Conservation (phyloP, 2,888 invertebrate species). For the Pheosia tremula region DNA sequence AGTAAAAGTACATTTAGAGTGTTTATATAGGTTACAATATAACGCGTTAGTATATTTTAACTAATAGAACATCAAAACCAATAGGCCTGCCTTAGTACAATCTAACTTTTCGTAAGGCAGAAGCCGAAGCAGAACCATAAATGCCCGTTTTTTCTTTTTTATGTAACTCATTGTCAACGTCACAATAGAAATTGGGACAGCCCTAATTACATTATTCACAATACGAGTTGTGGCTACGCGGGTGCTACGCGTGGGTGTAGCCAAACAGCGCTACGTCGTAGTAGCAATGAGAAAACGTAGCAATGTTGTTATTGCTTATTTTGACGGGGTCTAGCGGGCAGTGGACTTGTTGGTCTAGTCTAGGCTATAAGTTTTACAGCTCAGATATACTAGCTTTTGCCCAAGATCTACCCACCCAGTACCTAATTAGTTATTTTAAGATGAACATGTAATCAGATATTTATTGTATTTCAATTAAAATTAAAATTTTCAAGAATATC, state of each 20-base stretch:
- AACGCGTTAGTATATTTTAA: too few species aligned
- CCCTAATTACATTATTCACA: neutral
- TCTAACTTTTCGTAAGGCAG: too few species aligned
- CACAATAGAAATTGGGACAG: slow-evolving; percentile 3
- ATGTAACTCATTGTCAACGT: neutral
- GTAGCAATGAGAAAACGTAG: slow-evolving; percentile 36
- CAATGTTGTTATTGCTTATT: slow-evolving; percentile 47
- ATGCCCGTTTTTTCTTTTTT: neutral
- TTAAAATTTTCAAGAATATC: too few species aligned
- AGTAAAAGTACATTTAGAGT: too few species aligned
- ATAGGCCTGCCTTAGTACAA: too few species aligned
- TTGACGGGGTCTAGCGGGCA: slow-evolving; percentile 41
- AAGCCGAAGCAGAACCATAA: neutral
- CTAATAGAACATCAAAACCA: too few species aligned
- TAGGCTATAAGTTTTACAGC: slow-evolving; percentile 4
- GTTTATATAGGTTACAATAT: too few species aligned
- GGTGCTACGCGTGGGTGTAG: slow-evolving; percentile 60
- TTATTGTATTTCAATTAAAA: too few species aligned
- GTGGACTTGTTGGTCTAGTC: slow-evolving; percentile 30
- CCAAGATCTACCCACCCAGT: too few species aligned
- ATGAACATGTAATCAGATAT: too few species aligned
- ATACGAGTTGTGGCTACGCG: slow-evolving; percentile 25
- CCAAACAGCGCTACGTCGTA: slow-evolving; percentile 40
- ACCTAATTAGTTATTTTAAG: too few species aligned
- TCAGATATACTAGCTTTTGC: too few species aligned